These are phyloP conservation scores for Anoplophora glabripennis DNA, from an alignment of 1,140 invertebrate genomes.

Conservation along the genomic window DNA sequence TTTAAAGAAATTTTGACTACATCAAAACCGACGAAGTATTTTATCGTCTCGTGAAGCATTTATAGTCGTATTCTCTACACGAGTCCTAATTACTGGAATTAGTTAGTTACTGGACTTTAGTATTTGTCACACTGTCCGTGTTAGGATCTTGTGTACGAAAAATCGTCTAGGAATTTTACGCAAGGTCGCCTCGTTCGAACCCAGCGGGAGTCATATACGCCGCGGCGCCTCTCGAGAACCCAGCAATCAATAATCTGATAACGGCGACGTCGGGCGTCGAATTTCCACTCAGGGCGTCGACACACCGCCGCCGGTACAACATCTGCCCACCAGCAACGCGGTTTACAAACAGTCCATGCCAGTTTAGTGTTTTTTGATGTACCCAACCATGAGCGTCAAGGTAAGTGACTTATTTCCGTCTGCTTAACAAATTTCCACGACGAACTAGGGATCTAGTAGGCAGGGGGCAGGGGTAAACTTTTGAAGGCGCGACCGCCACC, in stretches of 20 bases:
- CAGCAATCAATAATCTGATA: slow-evolving; percentile 18
- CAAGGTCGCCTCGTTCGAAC: background rate
- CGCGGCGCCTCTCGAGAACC: slow-evolving; percentile 3
- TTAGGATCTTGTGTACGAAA: background rate
- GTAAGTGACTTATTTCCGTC: background rate
- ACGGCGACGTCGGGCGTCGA: slow-evolving; percentile 20
- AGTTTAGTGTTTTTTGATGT: background rate
- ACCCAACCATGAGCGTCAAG: slow-evolving; percentile 5
- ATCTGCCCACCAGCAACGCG: background rate
- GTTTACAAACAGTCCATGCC: background rate
- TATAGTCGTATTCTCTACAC: background rate
- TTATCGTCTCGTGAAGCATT: background rate
- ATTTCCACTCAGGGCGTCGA: slow-evolving; percentile 15
- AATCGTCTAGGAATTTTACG: slow-evolving; percentile 4
- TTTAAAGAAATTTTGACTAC: too few relatives aligned
- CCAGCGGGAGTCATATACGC: background rate
- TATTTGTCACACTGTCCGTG: background rate
- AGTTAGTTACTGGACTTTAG: background rate
- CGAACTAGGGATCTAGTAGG: background rate
- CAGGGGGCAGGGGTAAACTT: background rate
- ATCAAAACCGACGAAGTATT: too few relatives aligned
- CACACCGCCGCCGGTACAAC: background rate
- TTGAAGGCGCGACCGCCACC: background rate
- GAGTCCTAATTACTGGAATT: background rate
- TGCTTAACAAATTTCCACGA: background rate